Evolutionary conservation across 2,888 invertebrate genomes (phyloP), one percentile per base, ranked within the genome.

Genomic region (Nephrotoma appendiculata): DNA sequence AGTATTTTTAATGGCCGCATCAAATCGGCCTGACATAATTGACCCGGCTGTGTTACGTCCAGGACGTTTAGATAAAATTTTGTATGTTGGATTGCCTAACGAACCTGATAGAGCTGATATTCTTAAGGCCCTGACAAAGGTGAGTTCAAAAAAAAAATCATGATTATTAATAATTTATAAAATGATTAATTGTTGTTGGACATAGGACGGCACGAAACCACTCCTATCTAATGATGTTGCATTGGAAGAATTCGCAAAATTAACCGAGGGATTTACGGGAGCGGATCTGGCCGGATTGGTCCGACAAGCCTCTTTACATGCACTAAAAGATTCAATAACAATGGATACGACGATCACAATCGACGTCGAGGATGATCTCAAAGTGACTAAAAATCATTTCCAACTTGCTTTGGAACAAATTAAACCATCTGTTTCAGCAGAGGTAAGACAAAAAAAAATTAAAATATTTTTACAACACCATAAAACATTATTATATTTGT

Each of bases 21-120:
- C 98, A 42, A 99, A 99, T 92, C 93, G 99, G 89, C 98, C 98
- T 0, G 98, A 99, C 90, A 98, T 98, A 41, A 96, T 99, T 87
- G 99, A 99, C 92, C 97, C 98, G 3, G 99, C 99, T 0, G 95
- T 99, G 57, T 91, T 99, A 87, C 93, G 98, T 89, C 94, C 94
- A 0, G 99, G 99, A 0, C 94, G 99, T 88, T 93, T 99, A 87
- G 98, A 98, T 90, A 96, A 97, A 90, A 95, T 97, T 87, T 93
- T 98, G 87, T 98, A 96, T 90, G 97, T 99, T 1, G 98, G 97
- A 0, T 93, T 99, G 90, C 99, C 99, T 0, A 93, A 93, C 3
- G 91, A 94, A 3, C 91, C 93, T 11, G 99, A 98, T 90, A 93
- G 99, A 87, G 93, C 94, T 0, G 98, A 98, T 88, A 99, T 99